Evolutionary conservation across 2,888 invertebrate species (phyloP), one percentile per base, ranked within the genome.

Genomic region (Tupiocoris notatus): DNA sequence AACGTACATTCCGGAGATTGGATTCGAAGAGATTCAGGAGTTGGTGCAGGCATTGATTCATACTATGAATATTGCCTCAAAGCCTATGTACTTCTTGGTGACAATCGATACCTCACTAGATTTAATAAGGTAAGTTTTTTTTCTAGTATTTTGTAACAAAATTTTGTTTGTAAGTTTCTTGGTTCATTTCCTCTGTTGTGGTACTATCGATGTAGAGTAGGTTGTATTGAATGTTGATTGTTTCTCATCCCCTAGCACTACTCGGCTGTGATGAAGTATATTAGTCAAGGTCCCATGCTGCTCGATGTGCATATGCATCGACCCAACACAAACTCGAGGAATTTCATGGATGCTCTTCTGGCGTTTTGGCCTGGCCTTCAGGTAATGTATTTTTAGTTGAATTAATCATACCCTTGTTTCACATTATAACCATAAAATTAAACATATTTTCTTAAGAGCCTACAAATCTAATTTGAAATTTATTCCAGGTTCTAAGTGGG

Each of bases 321-420:
- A 81, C 98, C 98, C 0, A 93, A 95, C 82, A 92, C 96, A 0
- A 95, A 95, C 83, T 93, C 97, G 0, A 89, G 95, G 76, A 95
- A 96, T 85, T 98, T 95, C 83, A 98, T 99, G 97, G 98, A 99
- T 85, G 92, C 98, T 0, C 85, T 99, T 77, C 86, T 97, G 63
- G 98, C 98, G 2, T 99, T 99, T 85, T 99, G 98, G 98, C 98
- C 98, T 0, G 98, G 98, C 0, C 86, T 99, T 17, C 97, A 98
- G 86, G 94, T 94, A 80, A 65, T 56, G 64, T 12, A 12, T 56
- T 56, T 56, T 56, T 12, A 56, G 56, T 56, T 56, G 56, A 16
- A 56, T 16, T 56, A 56, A 12, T 16, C 56, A 56, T 56, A 16
- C 16, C n/a, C n/a, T n/a, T n/a, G n/a, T n/a, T n/a, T n/a, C n/a